Evolutionary conservation across 1,140 invertebrate genomes (phyloP), one percentile per base, ranked within the genome.

Genomic region (Calephelis nemesis): DNA sequence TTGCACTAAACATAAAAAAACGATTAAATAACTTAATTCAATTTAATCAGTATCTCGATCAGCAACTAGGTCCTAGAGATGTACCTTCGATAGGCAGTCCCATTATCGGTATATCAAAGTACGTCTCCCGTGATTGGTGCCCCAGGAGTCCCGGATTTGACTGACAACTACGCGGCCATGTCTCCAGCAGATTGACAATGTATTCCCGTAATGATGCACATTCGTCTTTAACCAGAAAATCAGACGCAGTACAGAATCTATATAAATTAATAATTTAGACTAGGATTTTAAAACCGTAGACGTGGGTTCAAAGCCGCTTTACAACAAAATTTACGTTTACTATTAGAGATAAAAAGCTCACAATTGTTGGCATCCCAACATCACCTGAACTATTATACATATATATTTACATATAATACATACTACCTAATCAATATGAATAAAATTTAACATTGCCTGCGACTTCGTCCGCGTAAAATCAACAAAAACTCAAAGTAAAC

Each of bases 81-180:
- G 40, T 65, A 60, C 60, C 30, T 54, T 45, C 48, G 62, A 65
- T 39, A 63, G 68, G 69, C 63, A 70, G 62, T 68, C 65, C 54
- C 63, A 69, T 72, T 71, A 71, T 72, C 70, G 73, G 65, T 66
- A 62, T 68, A 72, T 74, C 73, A 74, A 74, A 72, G 67, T 40
- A 62, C 30, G 58, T 13, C 58, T 40, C 65, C 68, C 69, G 69
- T 71, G 58, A 45, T 54, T 63, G 47, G 47, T 42, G 15, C 48
- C 63, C 54, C 52, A 68, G 64, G 58, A 68, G 30, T 39, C 54
- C 54, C 30, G 73, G 67, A 70, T 52, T 63, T 64, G 70, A 69
- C 64, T 67, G 67, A 71, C 73, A 60, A 60, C 54, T 40, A 60
- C 54, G 47, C 63, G 47, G 15, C 47, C 60, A n/a, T 10, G 48